These are phyloP conservation scores for Noctua pronuba DNA, from an alignment of 2,888 invertebrate genomes.

Conservation along the genomic window DNA sequence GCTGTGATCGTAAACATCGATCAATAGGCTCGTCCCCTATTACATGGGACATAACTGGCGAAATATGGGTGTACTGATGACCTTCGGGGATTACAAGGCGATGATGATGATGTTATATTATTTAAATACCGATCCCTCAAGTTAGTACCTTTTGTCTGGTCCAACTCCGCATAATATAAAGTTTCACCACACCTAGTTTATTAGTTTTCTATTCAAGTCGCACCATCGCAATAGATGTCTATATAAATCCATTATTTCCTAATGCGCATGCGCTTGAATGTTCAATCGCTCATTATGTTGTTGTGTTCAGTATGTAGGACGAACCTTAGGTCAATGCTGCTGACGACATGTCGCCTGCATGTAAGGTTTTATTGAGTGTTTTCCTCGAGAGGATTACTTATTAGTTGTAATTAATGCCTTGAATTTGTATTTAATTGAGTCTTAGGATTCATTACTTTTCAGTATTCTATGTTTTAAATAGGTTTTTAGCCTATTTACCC, in stretches of 20 bases:
- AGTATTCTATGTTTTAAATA: not conserved
- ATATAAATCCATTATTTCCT: constrained; percentile 36
- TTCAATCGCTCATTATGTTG: constrained; percentile 34
- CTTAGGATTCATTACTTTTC: not conserved
- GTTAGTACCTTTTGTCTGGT: not conserved
- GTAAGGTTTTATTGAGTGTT: constrained; percentile 26
- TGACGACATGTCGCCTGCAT: constrained; percentile 38
- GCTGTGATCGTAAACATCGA: not conserved
- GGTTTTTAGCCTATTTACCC: not conserved
- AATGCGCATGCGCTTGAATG: constrained; percentile 48
- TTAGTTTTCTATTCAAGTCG: constrained; percentile 3
- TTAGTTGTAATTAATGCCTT: not conserved
- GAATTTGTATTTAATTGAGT: not conserved
- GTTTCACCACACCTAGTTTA: constrained; percentile 5
- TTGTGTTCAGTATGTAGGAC: constrained; percentile 45
- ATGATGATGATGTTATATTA: too few species aligned
- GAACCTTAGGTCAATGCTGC: constrained; percentile 55
- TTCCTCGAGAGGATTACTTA: constrained; percentile 37
- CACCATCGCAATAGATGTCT: constrained; percentile 26
- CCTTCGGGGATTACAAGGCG: too few species aligned
- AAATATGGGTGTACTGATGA: not conserved
- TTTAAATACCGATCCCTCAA: not conserved
- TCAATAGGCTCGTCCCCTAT: not conserved
- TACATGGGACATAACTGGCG: not conserved
- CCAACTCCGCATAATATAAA: not conserved